Evolutionary conservation across 2,797 vertebrate genomes (phyloP).

Genomic region (Yasuhikotakia modesta): DNA sequence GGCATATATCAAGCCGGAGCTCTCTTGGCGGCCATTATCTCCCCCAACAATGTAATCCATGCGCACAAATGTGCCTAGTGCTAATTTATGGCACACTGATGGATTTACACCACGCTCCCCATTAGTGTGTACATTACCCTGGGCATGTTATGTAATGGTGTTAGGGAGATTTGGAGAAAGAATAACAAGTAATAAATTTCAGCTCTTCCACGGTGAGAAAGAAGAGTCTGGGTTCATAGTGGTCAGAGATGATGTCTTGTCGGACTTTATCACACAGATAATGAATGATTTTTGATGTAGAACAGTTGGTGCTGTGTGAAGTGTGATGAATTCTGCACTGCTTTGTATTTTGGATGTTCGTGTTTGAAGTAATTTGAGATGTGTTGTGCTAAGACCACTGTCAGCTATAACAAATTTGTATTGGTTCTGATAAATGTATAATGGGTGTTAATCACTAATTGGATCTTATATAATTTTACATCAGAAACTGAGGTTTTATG

Average conservation of each 20-base stretch:
- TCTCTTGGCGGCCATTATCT: conserved; percentile 62
- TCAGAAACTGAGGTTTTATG: no score
- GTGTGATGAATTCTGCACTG: conserved; percentile 12
- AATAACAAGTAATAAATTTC: conserved; percentile 73
- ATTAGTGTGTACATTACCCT: conserved; percentile 64
- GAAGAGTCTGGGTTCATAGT: conserved; percentile 37
- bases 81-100: conserved; percentile 69
- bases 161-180: conserved; percentile 73
- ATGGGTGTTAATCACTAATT: conserved; percentile 27
- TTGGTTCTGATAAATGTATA: conserved; percentile 28
- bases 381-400: background rate
- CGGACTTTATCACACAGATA: background rate
- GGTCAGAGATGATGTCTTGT: conserved; percentile 8
- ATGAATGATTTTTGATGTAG: background rate
- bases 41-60: conserved; percentile 62
- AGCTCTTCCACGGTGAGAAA: conserved; percentile 57
- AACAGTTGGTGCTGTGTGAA: conserved; percentile 37
- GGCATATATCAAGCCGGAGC: conserved; percentile 55
- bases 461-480: conserved; percentile 27
- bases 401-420: background rate
- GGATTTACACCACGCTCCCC: conserved; percentile 68
- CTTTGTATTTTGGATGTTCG: background rate
- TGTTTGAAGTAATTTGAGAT: conserved; percentile 12
- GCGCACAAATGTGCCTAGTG: conserved; percentile 58
- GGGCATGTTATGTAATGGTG: conserved; percentile 71